Base-by-base conservation (phyloP, 2,797 vertebrate species). In the Ctenopoma kingsleyae region DNA sequence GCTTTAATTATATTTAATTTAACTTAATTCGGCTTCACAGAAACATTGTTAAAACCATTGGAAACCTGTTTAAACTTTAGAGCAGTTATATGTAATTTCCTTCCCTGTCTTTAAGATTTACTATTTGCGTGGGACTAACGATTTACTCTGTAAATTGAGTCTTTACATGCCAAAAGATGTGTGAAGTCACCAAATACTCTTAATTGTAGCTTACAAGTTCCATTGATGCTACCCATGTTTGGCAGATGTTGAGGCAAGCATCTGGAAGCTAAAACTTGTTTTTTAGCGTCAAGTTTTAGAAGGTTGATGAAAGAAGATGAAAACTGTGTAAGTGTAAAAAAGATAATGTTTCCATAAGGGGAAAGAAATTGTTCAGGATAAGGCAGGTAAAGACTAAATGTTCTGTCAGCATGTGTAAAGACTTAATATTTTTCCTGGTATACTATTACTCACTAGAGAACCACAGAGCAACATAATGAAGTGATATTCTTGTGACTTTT, bases 171-270 rank as follows among this genome's bases (percentile, higher is more conserved):
- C 74, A 67, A 64, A 60, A 77, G 48, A 56, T 53, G 72, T 87
- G 71, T 75, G 56, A 87, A 82, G 72, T 91, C 77, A 66, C 78
- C 75, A 82, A 89, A 79, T 78, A 75, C 57, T 82, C 64, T 67
- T 89, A 87, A 90, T 89, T 86, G 76, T 70, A 61, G 83, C 72
- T 72, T 88, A 77, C 83, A 60, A 60, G 35, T 77, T 71, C 32
- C 54, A 23, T 72, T 77, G 50, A 56, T 77, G 76, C 73, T 76
- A 30, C 60, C 50, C 23, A 1, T 67, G 79, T 80, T 61, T 57
- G 65, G 72, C 78, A 85, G 75, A 85, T 67, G 75, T 82, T 83
- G 49, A 83, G 60, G 53, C 54, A 65, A 49, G 46, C 59, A 9
- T 74, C 36, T 13, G 3, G 36, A 38, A 38, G 36, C 36, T 13